Base-by-base conservation (phyloP, 1,140 invertebrate species). In the Neodiprion fabricii region DNA sequence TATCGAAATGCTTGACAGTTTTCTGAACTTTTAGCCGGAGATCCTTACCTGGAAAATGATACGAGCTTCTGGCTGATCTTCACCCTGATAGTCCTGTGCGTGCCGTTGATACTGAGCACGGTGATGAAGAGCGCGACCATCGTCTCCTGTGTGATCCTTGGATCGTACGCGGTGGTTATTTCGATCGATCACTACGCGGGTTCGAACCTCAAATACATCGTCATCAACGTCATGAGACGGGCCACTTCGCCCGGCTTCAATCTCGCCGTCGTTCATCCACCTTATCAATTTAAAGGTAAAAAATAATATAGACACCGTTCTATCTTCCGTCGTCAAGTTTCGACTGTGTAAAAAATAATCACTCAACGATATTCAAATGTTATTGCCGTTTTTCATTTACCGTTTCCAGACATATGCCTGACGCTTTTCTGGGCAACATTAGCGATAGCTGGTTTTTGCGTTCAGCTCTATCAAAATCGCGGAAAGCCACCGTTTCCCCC, bases 121-220 rank as follows among this genome's bases (percentile, higher is more conserved):
- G 86, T 90, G 71, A 89, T 90, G 0, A 87, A 89, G 77, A 82
- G 89, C 74, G 89, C 90, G 1, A 93, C 92, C 81, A 91, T 94
- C 61, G 76, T 94, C 10, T 90, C 90, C 67, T 92, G 91, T 77
- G 86, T 90, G 2, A 79, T 94, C 21, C 78, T 94, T 28, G 93
- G 93, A 47, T 88, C 91, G n/a, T 94, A 92, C 81, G 85, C 90
- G 10, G 79, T 91, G 12, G 84, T 94, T 21, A 83, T 92, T 70
- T 85, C 92, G 40, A 82, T 94, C 10, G 93, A 94, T 85, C 91
- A 91, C 79, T 93, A 90, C 77, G 72, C 90, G 74, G 92, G 91
- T 9, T 91, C 91, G 12, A 91, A 90, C 84, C 83, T 95, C 65
- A 93, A 92, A 80, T 95, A 93, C 80, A 93, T 95, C 66, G 76